These are phyloP conservation scores for Sturmia bella DNA, from an alignment of 2,888 invertebrate genomes.

Conservation along the genomic window DNA sequence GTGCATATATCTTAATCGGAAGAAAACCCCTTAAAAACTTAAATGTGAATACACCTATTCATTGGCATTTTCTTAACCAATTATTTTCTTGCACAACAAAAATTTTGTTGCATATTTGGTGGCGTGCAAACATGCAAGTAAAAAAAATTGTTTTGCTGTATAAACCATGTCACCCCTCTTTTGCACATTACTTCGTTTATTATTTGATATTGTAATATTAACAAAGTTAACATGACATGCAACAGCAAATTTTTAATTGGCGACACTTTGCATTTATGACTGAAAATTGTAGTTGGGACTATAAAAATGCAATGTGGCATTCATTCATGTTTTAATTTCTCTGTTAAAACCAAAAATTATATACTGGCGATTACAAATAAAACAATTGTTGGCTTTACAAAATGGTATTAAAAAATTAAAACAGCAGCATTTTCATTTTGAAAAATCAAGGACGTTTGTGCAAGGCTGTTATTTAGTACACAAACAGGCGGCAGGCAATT, in stretches of 20 bases:
- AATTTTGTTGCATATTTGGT: slow-evolving; percentile 66
- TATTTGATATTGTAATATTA: slow-evolving; percentile 60
- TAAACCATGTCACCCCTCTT: slow-evolving; percentile 26
- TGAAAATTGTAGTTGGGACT: slow-evolving; percentile 54
- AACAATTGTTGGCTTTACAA: slow-evolving; percentile 10
- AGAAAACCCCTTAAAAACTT: no score
- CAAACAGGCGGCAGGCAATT: slow-evolving; percentile 10
- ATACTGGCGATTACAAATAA: slow-evolving; percentile 37
- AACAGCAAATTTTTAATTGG: slow-evolving; percentile 64
- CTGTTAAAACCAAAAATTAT: slow-evolving; percentile 41
- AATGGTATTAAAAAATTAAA: slow-evolving; percentile 12
- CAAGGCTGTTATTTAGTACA: slow-evolving; percentile 37
- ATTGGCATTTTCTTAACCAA: no score
- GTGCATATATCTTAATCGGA: no score
- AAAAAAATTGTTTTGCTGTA: slow-evolving; percentile 1
- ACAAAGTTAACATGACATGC: slow-evolving; percentile 69
- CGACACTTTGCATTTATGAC: slow-evolving; percentile 66
- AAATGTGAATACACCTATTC: no score
- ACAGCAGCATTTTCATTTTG: slow-evolving; percentile 13
- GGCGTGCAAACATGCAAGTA: slow-evolving; percentile 50
- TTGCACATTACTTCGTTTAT: slow-evolving; percentile 44
- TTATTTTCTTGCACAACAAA: slow-evolving; percentile 16
- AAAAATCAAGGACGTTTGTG: slow-evolving; percentile 61
- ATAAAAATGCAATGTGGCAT: slow-evolving; percentile 25
- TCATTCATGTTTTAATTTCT: no score